Percentiles rank a stretch among this genome's conserved stretches.
Evolutionary conservation across 2,797 vertebrate species (phyloP).

Genomic region (Paguma larvata): DNA sequence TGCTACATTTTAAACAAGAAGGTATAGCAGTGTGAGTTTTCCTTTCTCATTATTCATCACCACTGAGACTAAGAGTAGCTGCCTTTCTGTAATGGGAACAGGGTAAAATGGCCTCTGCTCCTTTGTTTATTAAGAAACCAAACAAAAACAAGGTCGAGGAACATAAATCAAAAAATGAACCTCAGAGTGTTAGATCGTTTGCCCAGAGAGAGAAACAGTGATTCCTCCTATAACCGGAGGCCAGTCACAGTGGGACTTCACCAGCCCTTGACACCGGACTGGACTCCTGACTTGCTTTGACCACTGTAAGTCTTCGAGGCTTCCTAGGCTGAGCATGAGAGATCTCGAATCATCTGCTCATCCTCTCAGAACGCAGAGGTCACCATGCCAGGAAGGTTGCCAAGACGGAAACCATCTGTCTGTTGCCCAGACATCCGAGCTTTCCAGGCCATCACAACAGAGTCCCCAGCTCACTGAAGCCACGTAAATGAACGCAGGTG

Average conservation of each 20-base stretch:
- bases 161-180: not conserved
- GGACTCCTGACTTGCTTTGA: not conserved
- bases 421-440: no score
- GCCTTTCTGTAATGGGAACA: not conserved
- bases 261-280: not conserved
- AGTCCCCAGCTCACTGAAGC: not conserved
- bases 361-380: not conserved
- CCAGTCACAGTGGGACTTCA: not conserved
- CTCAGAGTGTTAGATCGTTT: not conserved
- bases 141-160: conserved; percentile 45
- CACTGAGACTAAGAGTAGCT: not conserved
- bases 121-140: conserved; percentile 30
- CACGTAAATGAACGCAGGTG: not conserved
- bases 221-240: not conserved
- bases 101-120: not conserved
- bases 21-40: not conserved
- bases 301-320: not conserved
- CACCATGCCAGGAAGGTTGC: not conserved
- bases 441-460: not conserved
- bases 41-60: not conserved
- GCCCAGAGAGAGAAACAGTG: not conserved
- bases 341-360: not conserved
- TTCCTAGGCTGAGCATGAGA: not conserved
- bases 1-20: not conserved
- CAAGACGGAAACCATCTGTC: not conserved